Conservation (phyloP, 2,113 vertebrate species). For the Tautogolabrus adspersus region DNA sequence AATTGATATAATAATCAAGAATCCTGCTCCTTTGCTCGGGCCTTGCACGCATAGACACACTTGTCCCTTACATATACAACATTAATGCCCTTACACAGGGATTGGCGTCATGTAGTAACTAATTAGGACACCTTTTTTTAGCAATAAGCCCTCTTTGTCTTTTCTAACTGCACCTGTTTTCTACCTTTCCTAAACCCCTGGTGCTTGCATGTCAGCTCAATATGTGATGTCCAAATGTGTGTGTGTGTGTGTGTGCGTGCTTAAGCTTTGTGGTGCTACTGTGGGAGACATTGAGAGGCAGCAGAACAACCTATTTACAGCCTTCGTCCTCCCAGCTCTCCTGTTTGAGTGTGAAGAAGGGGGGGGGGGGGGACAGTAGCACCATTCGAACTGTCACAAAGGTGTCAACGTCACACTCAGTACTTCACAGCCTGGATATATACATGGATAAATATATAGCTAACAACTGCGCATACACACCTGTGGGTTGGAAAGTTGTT, state of each 20-base stretch:
- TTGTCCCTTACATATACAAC: background rate
- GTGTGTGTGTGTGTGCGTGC: conserved; percentile 48
- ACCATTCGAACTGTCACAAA: conserved; percentile 42
- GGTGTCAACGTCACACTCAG: conserved; percentile 35
- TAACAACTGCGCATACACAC: conserved; percentile 35
- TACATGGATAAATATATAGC: background rate
- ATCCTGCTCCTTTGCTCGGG: conserved; percentile 11
- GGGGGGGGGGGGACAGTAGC: conserved; percentile 33
- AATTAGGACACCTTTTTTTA: conserved; percentile 23
- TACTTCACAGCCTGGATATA: conserved; percentile 33
- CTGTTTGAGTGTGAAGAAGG: background rate
- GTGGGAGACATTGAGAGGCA: conserved; percentile 46
- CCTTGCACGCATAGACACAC: conserved; percentile 35
- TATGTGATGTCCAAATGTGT: conserved; percentile 39
- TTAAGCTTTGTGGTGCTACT: conserved; percentile 47
- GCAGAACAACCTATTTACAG: conserved; percentile 50
- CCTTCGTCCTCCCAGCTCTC: conserved; percentile 1
- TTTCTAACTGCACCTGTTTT: conserved; percentile 18
- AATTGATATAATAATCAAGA: conserved; percentile 13
- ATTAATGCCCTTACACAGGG: conserved; percentile 45
- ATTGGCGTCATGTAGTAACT: conserved; percentile 43
- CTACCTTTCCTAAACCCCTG: conserved; percentile 33
- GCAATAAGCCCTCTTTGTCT: conserved; percentile 48
- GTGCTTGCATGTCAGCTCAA: conserved; percentile 62
- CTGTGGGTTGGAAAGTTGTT: conserved; percentile 38